Conservation (phyloP, 2,888 invertebrate species). For the Imbricaverruca yamaguchii region DNA sequence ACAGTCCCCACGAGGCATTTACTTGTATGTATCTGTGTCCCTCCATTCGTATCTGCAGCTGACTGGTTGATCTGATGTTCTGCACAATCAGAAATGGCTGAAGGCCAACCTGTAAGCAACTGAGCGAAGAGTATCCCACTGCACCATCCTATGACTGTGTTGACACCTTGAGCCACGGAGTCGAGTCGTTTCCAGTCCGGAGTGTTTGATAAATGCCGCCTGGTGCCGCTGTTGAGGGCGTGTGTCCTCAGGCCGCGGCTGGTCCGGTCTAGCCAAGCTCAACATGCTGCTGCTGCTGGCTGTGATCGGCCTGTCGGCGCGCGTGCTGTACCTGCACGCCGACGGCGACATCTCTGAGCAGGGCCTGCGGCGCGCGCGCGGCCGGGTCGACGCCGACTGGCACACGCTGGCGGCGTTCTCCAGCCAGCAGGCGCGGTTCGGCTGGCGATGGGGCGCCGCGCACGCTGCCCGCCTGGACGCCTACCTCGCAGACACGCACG, state of each 20-base stretch:
- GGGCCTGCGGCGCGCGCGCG: neutral
- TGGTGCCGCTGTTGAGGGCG: too few relatives aligned
- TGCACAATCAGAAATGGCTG: too few relatives aligned
- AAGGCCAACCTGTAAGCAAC: too few relatives aligned
- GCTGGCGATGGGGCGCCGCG: neutral
- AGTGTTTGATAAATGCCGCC: too few relatives aligned
- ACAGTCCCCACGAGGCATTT: too few relatives aligned
- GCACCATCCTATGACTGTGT: too few relatives aligned
- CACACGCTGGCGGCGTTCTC: neutral
- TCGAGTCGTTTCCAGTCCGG: too few relatives aligned
- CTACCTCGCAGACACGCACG: neutral
- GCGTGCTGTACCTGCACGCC: neutral
- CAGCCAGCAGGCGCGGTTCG: neutral
- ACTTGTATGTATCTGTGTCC: too few relatives aligned
- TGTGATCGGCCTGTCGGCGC: neutral
- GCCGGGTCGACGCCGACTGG: neutral
- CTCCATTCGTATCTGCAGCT: too few relatives aligned
- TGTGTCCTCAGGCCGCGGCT: neutral
- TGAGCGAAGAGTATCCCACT: too few relatives aligned
- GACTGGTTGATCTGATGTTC: too few relatives aligned
- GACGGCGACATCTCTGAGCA: neutral
- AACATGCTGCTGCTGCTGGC: conserved; percentile 17
- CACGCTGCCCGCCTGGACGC: neutral
- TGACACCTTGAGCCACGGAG: too few relatives aligned
- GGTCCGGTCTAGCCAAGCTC: neutral